A percentile compares a stretch with the other conserved stretches of the same genome.
These are phyloP conservation scores for Girardinichthys multiradiatus DNA, from an alignment of 2,113 vertebrate species.

Conservation along the genomic window DNA sequence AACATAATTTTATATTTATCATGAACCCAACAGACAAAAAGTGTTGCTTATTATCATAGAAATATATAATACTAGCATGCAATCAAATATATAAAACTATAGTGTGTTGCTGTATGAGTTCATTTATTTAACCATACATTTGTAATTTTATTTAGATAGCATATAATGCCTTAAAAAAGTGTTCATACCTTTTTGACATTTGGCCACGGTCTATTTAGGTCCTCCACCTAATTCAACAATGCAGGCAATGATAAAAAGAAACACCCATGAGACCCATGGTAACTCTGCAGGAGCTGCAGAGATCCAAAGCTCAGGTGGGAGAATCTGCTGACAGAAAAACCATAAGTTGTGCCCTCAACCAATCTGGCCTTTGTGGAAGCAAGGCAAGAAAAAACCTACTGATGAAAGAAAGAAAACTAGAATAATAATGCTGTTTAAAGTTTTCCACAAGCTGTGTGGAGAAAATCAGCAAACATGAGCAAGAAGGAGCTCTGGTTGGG, in stretches of 20 bases:
- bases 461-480: neutral
- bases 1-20: neutral
- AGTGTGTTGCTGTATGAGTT: too few species aligned
- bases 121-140: too few species aligned
- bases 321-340: neutral
- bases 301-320: neutral
- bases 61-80: too few species aligned
- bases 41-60: neutral
- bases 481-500: neutral
- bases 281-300: too few species aligned
- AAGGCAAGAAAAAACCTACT: neutral
- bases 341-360: neutral
- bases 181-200: neutral
- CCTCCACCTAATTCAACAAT: neutral
- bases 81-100: too few species aligned
- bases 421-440: neutral
- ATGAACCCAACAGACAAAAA: neutral
- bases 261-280: too few species aligned
- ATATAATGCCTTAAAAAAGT: neutral
- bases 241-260: too few species aligned
- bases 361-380: neutral
- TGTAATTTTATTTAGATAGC: too few species aligned
- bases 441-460: neutral
- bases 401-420: neutral
- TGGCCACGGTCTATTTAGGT: neutral